Conservation (phyloP, 92 coral and sea anemone genomes). For the Heteractis magnifica region DNA sequence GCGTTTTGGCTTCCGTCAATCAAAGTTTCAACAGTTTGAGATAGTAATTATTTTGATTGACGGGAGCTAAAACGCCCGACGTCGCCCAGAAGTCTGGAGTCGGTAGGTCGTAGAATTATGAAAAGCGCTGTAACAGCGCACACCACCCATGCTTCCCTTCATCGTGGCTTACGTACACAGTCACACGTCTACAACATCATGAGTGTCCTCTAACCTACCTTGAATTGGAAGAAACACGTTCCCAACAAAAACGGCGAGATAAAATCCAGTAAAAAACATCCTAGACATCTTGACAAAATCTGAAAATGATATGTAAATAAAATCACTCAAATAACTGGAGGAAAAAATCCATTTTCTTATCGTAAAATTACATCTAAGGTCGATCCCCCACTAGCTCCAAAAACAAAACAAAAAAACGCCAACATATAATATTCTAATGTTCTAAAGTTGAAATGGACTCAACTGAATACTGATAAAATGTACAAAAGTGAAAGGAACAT, state of each 20-base stretch:
- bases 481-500: too few relatives aligned
- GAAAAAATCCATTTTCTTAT: constrained; percentile 26
- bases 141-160: neutral
- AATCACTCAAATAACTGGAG: neutral
- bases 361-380: constrained; percentile 3
- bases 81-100: too few relatives aligned
- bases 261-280: constrained; percentile 5
- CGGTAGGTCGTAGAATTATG: too few relatives aligned
- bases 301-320: constrained; percentile 3
- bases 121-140: neutral
- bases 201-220: constrained; percentile 13
- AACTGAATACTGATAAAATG: neutral
- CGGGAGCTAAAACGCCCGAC: too few relatives aligned
- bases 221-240: constrained; percentile 1
- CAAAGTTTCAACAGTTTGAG: too few relatives aligned
- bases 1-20: too few relatives aligned
- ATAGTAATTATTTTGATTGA: too few relatives aligned
- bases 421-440: neutral
- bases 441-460: neutral
- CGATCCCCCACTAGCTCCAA: constrained; percentile 10
- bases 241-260: neutral
- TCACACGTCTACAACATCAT: neutral
- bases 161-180: too few relatives aligned
- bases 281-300: constrained; percentile 25
- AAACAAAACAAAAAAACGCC: neutral